A percentile compares a stretch with the other conserved stretches of the same genome.
Conservation (phyloP, 2,797 vertebrate genomes). For the Xiphorhynchus erythropygius region DNA sequence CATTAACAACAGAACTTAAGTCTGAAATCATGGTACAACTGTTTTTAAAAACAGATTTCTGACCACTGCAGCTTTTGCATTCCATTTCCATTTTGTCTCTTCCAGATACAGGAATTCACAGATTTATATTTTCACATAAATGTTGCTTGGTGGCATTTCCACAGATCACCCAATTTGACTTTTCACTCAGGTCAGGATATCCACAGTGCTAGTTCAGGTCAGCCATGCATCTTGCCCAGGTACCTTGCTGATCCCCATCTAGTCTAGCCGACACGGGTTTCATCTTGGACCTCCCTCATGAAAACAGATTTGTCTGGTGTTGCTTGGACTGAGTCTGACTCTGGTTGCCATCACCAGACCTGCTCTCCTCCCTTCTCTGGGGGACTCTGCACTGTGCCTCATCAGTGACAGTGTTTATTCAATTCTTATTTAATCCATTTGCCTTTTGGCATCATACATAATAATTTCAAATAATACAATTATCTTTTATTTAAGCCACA, state of each 20-base stretch:
- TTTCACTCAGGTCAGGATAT: background rate
- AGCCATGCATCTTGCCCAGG: background rate
- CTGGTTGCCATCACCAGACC: background rate
- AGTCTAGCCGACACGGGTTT: background rate
- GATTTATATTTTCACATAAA: background rate
- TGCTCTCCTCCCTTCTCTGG: background rate
- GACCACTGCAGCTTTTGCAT: background rate
- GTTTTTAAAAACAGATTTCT: background rate
- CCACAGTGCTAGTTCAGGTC: background rate
- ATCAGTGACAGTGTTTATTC: background rate
- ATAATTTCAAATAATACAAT: background rate
- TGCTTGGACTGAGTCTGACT: background rate
- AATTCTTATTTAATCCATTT: background rate
- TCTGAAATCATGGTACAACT: background rate
- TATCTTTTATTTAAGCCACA: background rate
- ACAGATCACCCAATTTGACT: background rate
- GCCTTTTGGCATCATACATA: background rate
- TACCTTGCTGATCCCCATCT: fast-evolving
- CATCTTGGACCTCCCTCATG: fast-evolving
- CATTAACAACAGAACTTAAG: background rate
- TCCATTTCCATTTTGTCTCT: background rate
- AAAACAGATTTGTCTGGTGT: background rate
- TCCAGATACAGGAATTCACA: background rate
- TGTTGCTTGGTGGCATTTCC: background rate
- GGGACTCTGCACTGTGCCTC: background rate